Evolutionary conservation across 2,797 vertebrate species (phyloP), one percentile per base, ranked within the genome.

Genomic region (Selene dorsalis): DNA sequence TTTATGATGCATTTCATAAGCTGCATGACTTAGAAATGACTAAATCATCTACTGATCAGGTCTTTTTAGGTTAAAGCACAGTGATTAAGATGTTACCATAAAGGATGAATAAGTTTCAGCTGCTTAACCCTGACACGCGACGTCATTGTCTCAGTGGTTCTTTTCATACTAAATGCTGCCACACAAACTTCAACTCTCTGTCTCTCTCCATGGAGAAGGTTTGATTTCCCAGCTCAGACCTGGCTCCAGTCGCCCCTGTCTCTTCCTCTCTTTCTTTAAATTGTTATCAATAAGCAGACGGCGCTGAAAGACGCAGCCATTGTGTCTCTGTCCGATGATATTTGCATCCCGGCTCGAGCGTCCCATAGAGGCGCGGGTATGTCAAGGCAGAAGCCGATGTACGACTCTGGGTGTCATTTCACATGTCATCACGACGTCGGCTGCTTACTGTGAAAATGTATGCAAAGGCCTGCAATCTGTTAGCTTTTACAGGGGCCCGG

Each of bases 221-320:
- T 17, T 70, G 59, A 80, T 71, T 66, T 89, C 69, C 76, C 64
- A 72, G 69, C 64, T 84, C 67, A 59, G 59, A 18, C 52, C 75
- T 87, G 87, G 77, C 83, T 78, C 83, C 73, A 66, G 77, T 71
- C 53, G 61, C 70, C 55, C 66, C 69, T 52, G 28, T 67, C 79
- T 79, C 55, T 69, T 65, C 50, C 30, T 67, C 26, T 50, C 79
- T 79, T 85, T 90, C 88, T 85, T 77, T 52, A 80, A 86, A 66
- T 67, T 89, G 76, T 84, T 84, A 88, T 86, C 84, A 84, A 85
- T 81, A 82, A 82, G 73, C 85, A 93, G 90, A 93, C 90, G 74
- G 83, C 35, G 84, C 41, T 91, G 92, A 93, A 83, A 92, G 93
- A 93, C 35, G 35, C 35, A 16, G 43, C 83, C 75, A 88, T 94